Evolutionary conservation across 2,888 invertebrate genomes (phyloP).

Genomic region (Drosophila paramelanica): DNA sequence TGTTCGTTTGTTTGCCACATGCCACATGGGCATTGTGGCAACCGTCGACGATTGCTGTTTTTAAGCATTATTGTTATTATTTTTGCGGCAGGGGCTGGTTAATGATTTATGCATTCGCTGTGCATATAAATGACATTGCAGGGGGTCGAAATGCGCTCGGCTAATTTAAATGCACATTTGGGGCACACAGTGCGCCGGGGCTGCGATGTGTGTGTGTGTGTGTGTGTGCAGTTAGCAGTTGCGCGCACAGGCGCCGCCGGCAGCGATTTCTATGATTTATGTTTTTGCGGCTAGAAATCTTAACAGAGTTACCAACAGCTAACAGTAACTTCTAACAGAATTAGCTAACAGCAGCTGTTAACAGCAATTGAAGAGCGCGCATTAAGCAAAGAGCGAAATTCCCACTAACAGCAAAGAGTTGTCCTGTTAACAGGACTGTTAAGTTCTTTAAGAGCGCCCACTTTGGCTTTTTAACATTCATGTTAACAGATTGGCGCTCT

Average conservation of each 20-base stretch:
- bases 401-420: slow-evolving; percentile 21
- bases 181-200: slow-evolving; percentile 42
- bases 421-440: slow-evolving; percentile 26
- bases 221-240: not conserved
- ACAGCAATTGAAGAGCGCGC: slow-evolving; percentile 18
- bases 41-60: slow-evolving; percentile 63
- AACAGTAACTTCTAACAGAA: slow-evolving; percentile 12
- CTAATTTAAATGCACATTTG: slow-evolving; percentile 79
- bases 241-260: slow-evolving; percentile 28
- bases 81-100: slow-evolving; percentile 65
- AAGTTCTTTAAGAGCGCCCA: slow-evolving; percentile 40
- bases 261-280: slow-evolving; percentile 67
- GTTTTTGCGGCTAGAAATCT: not conserved
- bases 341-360: slow-evolving; percentile 4
- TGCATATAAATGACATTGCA: slow-evolving; percentile 72
- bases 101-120: slow-evolving; percentile 76
- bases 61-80: slow-evolving; percentile 78
- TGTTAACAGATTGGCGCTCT: slow-evolving; percentile 29
- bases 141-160: slow-evolving; percentile 32
- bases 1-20: slow-evolving; percentile 15
- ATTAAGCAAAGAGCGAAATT: slow-evolving; percentile 49
- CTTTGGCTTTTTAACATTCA: not conserved
- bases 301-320: slow-evolving; percentile 16
- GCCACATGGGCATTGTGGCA: slow-evolving; percentile 74
- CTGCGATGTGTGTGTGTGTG: slow-evolving; percentile 1